These are phyloP conservation scores for Isoperla grammatica DNA, from an alignment of 2,888 invertebrate species.

Conservation along the genomic window DNA sequence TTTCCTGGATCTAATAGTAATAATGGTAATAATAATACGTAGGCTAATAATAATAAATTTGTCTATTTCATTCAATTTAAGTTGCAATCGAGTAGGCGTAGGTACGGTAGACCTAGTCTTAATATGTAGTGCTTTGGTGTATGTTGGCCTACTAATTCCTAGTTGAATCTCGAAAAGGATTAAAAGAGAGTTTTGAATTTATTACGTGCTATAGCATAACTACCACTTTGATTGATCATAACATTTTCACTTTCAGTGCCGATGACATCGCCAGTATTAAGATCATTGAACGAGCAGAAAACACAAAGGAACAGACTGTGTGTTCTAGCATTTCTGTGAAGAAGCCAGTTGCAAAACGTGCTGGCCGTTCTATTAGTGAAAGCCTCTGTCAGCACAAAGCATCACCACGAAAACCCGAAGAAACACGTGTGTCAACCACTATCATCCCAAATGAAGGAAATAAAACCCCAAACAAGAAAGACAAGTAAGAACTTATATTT, in stretches of 20 bases:
- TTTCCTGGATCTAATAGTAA: no score
- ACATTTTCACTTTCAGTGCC: slow-evolving; percentile 41
- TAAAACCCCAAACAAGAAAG: slow-evolving; percentile 47
- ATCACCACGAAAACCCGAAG: slow-evolving; percentile 36
- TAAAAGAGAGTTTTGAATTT: no score
- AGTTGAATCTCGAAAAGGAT: no score
- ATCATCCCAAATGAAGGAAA: slow-evolving; percentile 31
- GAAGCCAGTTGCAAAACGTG: slow-evolving; percentile 51
- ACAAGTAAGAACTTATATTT: slow-evolving; percentile 31
- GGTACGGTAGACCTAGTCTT: no score
- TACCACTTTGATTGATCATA: no score
- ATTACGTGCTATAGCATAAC: no score
- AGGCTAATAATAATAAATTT: no score
- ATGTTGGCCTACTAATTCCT: no score
- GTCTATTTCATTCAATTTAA: no score
- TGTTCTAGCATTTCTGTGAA: slow-evolving; percentile 44
- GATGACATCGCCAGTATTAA: slow-evolving; percentile 68
- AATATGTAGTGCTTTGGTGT: no score
- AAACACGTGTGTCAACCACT: slow-evolving; percentile 18
- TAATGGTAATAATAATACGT: no score
- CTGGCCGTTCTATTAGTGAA: slow-evolving; percentile 46
- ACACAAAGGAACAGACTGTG: slow-evolving; percentile 33
- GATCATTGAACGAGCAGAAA: slow-evolving; percentile 62
- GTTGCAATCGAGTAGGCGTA: no score
- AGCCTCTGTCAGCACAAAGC: slow-evolving; percentile 34